Conservation (phyloP, 1,140 invertebrate genomes). For the Triops cancriformis region DNA sequence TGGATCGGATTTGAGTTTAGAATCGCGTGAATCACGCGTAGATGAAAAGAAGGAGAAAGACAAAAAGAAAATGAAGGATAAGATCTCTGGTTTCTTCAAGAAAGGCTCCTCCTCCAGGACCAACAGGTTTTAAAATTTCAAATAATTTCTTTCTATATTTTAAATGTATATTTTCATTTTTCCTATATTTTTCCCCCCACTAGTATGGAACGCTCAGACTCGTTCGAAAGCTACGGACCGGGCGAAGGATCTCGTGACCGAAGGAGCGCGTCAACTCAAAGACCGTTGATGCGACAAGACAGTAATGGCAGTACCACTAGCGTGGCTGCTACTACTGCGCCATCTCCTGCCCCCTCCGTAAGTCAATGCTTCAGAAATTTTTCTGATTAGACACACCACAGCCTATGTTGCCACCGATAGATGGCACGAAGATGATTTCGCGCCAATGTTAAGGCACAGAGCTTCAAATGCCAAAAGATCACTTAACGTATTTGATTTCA, state of each 20-base stretch:
- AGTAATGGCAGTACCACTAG: constrained; percentile 21
- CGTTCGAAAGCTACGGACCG: not conserved
- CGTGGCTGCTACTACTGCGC: not conserved
- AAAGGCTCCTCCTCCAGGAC: constrained; percentile 53
- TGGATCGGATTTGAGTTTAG: constrained; percentile 65
- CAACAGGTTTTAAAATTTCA: constrained; percentile 48
- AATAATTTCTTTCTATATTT: not conserved
- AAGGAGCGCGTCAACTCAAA: constrained; percentile 22
- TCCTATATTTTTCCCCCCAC: too few relatives aligned
- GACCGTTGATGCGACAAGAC: constrained; percentile 29
- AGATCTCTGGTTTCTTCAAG: constrained; percentile 72
- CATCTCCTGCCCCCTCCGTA: not conserved
- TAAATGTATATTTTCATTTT: not conserved
- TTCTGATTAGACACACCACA: too few relatives aligned
- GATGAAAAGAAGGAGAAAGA: constrained; percentile 48
- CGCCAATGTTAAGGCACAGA: too few relatives aligned
- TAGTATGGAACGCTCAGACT: constrained; percentile 26
- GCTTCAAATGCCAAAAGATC: too few relatives aligned
- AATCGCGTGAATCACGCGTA: constrained; percentile 42
- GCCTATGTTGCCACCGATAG: too few relatives aligned
- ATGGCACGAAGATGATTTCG: too few relatives aligned
- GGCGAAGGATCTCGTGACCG: not conserved
- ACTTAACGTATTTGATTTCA: too few relatives aligned
- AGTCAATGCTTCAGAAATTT: not conserved
- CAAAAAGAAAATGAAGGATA: constrained; percentile 66